Percentiles rank a stretch among this genome's conserved stretches.
These are phyloP conservation scores for Crax fasciolata DNA, from an alignment of 2,797 vertebrate genomes.

Conservation along the genomic window DNA sequence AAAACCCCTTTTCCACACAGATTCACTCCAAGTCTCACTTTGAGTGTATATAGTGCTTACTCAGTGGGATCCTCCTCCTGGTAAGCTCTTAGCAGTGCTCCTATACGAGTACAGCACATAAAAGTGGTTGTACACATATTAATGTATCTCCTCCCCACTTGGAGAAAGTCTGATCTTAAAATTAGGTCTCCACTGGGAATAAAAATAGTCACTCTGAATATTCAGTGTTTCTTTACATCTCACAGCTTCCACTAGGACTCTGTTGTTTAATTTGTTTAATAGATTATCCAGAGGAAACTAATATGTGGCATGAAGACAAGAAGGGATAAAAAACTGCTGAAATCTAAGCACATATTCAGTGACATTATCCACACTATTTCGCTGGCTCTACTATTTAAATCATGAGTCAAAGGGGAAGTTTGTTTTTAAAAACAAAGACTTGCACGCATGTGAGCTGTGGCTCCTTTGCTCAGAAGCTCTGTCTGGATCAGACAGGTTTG, in stretches of 20 bases:
- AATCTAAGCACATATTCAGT: constrained; percentile 30
- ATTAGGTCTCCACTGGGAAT: constrained; percentile 49
- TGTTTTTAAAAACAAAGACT: constrained; percentile 30
- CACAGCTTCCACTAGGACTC: constrained; percentile 45
- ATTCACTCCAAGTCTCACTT: background rate
- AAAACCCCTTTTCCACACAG: background rate
- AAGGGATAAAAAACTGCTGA: constrained; percentile 3
- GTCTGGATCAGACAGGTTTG: background rate
- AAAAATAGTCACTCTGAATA: constrained; percentile 66
- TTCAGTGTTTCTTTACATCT: constrained; percentile 70
- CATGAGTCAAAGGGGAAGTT: constrained; percentile 55
- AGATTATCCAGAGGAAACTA: constrained; percentile 54
- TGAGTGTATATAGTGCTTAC: background rate
- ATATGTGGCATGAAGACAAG: constrained; percentile 29
- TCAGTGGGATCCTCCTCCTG: background rate
- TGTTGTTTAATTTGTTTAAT: constrained; percentile 64
- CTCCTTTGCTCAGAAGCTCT: background rate
- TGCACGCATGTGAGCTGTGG: background rate
- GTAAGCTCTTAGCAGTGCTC: background rate
- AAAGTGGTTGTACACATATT: background rate
- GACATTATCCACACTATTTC: background rate
- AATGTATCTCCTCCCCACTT: background rate
- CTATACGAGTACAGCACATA: background rate
- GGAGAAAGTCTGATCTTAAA: constrained; percentile 48
- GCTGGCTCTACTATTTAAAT: constrained; percentile 10